Percentiles rank a stretch among this genome's conserved stretches.
phyloP scores from a whole-genome alignment of 1,140 invertebrate species.

The Pemphigus obesinymphae region DNA sequence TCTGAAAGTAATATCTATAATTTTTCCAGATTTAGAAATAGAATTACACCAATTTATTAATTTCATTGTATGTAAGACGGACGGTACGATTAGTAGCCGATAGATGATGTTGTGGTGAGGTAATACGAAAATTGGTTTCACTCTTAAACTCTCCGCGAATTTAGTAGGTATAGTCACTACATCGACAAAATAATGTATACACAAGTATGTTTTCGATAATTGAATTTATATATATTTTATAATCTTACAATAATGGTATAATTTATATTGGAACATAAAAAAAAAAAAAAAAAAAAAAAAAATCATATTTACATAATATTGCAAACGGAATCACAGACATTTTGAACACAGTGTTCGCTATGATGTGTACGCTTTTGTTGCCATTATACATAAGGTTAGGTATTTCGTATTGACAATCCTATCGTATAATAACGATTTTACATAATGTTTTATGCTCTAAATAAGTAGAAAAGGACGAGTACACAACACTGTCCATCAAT shows the following conservation, averaged over 20 bases:
- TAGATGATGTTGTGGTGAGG: too few relatives aligned
- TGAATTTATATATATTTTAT: constrained; percentile 33
- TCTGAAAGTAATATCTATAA: too few relatives aligned
- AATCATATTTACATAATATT: constrained; percentile 22
- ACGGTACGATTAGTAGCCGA: too few relatives aligned
- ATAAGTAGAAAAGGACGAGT: neutral
- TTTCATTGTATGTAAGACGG: too few relatives aligned
- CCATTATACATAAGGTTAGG: neutral
- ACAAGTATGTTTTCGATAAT: neutral
- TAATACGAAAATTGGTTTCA: too few relatives aligned
- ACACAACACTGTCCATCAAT: neutral
- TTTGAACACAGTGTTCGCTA: constrained; percentile 35
- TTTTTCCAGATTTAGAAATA: too few relatives aligned
- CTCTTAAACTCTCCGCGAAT: too few relatives aligned
- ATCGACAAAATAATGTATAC: neutral
- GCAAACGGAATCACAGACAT: constrained; percentile 38
- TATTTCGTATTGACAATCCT: neutral
- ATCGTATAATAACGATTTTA: neutral
- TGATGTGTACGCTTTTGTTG: constrained; percentile 30
- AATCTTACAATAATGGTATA: constrained; percentile 35
- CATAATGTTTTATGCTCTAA: neutral
- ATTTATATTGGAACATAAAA: constrained; percentile 36
- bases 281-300: too few relatives aligned
- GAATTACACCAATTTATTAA: too few relatives aligned
- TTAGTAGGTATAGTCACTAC: too few relatives aligned